Evolutionary conservation across 1,140 invertebrate genomes (phyloP), one percentile per base, ranked within the genome.

Genomic region (Anastatus disparis): DNA sequence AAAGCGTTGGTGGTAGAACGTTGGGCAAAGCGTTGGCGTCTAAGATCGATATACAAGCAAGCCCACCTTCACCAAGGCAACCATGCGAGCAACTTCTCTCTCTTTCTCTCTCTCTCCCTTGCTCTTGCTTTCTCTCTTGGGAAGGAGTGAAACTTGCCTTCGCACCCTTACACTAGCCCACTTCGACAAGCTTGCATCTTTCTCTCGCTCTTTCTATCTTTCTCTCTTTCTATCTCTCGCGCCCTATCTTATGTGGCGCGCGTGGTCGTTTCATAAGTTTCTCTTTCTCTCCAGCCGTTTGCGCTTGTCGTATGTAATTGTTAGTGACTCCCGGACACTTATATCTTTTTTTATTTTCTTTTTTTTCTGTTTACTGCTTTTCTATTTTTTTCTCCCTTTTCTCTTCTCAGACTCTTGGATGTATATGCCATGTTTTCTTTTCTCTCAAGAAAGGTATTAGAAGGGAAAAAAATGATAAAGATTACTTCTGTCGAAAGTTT

Each of bases 21-120:
- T n/a, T n/a, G n/a, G 71, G 67, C 74, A 70, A 73, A 73, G 67
- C 68, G 73, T 27, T 29, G 13, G 68, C 68, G 72, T 71, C 70
- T 75, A 59, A 78, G 76, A 80, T 78, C 78, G 78, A 78, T 79
- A 79, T 76, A 76, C 72, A 75, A 69, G 22, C 56, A 63, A n/a
- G n/a, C n/a, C 70, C 75, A 73, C 76, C 73, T 71, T 77, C 76
- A 74, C 76, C 76, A 75, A 77, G 76, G 76, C 74, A 75, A 77
- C 76, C 74, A 77, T 74, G 74, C 74, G 74, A 73, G 72, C 62
- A 74, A 75, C 72, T 75, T 77, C 72, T 75, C 74, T 68, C 69
- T 68, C 66, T 70, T 69, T 29, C 40, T 38, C 53, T 29, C 44
- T 48, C 55, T 46, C 42, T 22, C 22, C 20, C 55, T 58, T 10